These are phyloP conservation scores for Adelges cooleyi DNA, from an alignment of 1,140 invertebrate species.

Conservation along the genomic window DNA sequence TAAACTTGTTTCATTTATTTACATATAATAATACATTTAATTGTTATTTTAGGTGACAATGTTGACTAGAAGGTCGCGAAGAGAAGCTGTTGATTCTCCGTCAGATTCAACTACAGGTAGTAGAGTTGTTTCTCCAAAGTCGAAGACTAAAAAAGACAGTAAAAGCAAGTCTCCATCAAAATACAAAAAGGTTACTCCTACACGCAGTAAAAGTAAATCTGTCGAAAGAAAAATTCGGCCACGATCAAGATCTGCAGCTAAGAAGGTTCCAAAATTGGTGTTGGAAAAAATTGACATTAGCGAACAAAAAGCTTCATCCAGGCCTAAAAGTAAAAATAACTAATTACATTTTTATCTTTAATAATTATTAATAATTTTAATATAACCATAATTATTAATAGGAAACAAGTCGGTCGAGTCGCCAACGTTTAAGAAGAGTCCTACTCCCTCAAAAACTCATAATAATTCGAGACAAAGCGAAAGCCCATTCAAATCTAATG, in stretches of 20 bases:
- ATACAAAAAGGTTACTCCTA: too few species aligned
- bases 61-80: conserved; percentile 7
- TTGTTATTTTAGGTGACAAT: neutral
- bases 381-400: neutral
- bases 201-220: neutral
- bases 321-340: neutral
- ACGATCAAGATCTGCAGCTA: neutral
- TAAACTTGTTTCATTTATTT: too few species aligned
- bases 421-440: neutral
- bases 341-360: neutral
- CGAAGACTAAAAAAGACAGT: neutral
- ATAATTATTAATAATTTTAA: neutral
- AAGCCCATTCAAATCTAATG: too few species aligned
- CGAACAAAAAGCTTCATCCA: neutral
- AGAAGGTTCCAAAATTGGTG: neutral
- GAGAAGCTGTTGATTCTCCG: neutral
- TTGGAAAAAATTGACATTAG: neutral
- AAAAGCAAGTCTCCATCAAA: neutral
- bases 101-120: neutral
- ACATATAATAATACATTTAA: too few species aligned
- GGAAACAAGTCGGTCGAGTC: neutral
- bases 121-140: neutral
- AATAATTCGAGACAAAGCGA: neutral
- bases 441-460: neutral
- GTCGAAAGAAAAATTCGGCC: neutral